These are phyloP conservation scores for Erythrolamprus reginae DNA, from an alignment of 2,113 vertebrate species.

Conservation along the genomic window DNA sequence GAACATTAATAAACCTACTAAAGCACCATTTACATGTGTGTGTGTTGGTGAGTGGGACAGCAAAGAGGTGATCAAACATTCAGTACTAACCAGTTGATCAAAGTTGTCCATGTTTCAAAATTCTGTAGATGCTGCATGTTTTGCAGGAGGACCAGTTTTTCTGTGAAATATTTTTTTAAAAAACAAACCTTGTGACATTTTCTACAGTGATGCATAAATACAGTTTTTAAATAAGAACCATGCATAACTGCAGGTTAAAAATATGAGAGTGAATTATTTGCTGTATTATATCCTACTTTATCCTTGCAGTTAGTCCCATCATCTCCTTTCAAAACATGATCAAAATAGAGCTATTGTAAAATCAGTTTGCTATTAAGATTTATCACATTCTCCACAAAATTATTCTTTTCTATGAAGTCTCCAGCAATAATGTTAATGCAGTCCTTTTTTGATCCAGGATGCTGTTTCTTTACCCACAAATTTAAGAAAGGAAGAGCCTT, in stretches of 20 bases:
- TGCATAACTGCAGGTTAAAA: not conserved
- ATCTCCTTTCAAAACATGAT: not conserved
- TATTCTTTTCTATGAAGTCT: slow-evolving; percentile 77
- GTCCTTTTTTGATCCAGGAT: slow-evolving; percentile 65
- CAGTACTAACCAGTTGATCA: not conserved
- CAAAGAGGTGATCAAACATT: not conserved
- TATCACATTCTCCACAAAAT: slow-evolving; percentile 78
- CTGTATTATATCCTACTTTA: not conserved
- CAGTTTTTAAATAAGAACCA: not conserved
- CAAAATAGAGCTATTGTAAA: not conserved
- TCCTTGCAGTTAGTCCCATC: not conserved
- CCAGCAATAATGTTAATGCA: slow-evolving; percentile 87
- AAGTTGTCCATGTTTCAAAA: not conserved
- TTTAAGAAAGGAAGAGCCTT: slow-evolving; percentile 67
- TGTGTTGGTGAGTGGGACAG: not conserved
- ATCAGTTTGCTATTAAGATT: slow-evolving; percentile 73
- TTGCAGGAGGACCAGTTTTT: not conserved
- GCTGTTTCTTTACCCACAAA: slow-evolving; percentile 78
- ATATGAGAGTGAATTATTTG: not conserved
- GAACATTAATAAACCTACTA: not conserved
- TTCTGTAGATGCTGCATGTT: not conserved
- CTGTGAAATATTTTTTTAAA: not conserved
- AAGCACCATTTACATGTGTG: not conserved
- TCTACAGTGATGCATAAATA: not conserved
- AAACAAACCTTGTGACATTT: not conserved